Conservation (phyloP, 2,797 vertebrate species). For the Mastacembelus armatus region DNA sequence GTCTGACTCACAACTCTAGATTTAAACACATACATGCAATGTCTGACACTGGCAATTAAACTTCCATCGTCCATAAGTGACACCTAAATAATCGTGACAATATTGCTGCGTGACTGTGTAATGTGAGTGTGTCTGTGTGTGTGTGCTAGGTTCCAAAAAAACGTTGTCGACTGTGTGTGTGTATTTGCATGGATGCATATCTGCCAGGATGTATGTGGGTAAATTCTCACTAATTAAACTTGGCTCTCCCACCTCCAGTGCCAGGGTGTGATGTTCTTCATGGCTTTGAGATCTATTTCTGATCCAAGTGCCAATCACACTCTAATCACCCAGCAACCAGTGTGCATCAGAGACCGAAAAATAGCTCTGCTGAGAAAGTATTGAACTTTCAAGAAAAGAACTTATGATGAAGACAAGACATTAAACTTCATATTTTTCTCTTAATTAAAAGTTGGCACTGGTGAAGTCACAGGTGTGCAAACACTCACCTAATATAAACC, state of each 20-base stretch:
- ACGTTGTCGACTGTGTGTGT: slow-evolving; percentile 26
- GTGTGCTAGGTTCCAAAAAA: slow-evolving; percentile 21
- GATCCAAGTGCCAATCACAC: slow-evolving; percentile 75
- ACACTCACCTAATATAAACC: slow-evolving; percentile 12
- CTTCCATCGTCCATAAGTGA: slow-evolving; percentile 46
- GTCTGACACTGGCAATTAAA: slow-evolving; percentile 60
- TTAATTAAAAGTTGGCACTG: slow-evolving; percentile 35
- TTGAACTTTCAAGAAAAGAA: slow-evolving; percentile 29
- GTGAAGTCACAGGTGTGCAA: slow-evolving; percentile 13
- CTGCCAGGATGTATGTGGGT: slow-evolving; percentile 50
- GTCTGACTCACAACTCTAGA: slow-evolving; percentile 44
- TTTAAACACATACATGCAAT: slow-evolving; percentile 23
- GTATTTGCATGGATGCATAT: slow-evolving; percentile 29
- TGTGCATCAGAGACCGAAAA: slow-evolving; percentile 46
- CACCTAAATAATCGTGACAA: slow-evolving; percentile 55
- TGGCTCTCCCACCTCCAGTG: slow-evolving; percentile 68
- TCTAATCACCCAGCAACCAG: slow-evolving; percentile 61
- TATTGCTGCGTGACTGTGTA: slow-evolving; percentile 45
- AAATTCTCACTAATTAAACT: slow-evolving; percentile 69
- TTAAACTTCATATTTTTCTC: slow-evolving; percentile 20
- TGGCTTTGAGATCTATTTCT: slow-evolving; percentile 75
- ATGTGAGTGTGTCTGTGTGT: slow-evolving; percentile 22
- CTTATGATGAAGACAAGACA: slow-evolving; percentile 17
- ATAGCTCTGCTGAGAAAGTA: slow-evolving; percentile 29
- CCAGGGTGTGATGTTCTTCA: slow-evolving; percentile 78